These are phyloP conservation scores for Apostichopus leukothele DNA, from an alignment of 53 echinoderm and acorn worm genomes.

Conservation along the genomic window DNA sequence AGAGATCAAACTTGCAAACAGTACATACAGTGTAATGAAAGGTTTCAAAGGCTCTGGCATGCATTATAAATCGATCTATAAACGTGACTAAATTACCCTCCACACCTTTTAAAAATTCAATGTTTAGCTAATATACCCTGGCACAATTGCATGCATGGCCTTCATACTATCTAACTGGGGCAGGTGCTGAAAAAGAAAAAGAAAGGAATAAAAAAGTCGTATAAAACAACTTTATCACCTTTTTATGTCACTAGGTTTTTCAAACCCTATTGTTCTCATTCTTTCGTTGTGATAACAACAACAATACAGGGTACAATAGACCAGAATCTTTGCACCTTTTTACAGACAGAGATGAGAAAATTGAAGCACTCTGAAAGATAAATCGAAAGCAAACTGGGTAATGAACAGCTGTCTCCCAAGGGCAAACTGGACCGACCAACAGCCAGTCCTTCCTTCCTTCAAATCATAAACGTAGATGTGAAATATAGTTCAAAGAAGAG, in stretches of 20 bases:
- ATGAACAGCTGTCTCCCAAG: slow-evolving; percentile 28
- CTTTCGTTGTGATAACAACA: slow-evolving; percentile 19
- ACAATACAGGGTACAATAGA: slow-evolving; percentile 23
- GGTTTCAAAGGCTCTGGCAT: too few relatives aligned
- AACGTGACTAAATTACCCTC: too few relatives aligned
- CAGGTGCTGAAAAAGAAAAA: slow-evolving; percentile 9
- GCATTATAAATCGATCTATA: too few relatives aligned
- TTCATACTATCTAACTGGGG: slow-evolving; percentile 16
- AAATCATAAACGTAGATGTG: too few relatives aligned
- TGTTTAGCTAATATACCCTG: background rate
- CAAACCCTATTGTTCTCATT: slow-evolving; percentile 15
- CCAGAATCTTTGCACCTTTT: slow-evolving; percentile 22
- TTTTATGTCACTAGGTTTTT: slow-evolving; percentile 37
- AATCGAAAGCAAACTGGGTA: background rate
- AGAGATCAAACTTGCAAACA: too few relatives aligned
- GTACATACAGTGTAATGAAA: too few relatives aligned
- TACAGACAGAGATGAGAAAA: slow-evolving; percentile 30
- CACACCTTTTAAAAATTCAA: too few relatives aligned
- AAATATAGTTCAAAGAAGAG: too few relatives aligned
- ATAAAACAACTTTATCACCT: slow-evolving; percentile 20
- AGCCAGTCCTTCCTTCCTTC: too few relatives aligned
- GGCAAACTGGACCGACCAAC: background rate
- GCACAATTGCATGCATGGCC: background rate
- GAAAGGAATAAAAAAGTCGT: too few relatives aligned
- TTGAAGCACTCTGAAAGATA: slow-evolving; percentile 1